These are phyloP conservation scores for Cyprinodon variegatus DNA, from an alignment of 2,113 vertebrate species.

Conservation along the genomic window DNA sequence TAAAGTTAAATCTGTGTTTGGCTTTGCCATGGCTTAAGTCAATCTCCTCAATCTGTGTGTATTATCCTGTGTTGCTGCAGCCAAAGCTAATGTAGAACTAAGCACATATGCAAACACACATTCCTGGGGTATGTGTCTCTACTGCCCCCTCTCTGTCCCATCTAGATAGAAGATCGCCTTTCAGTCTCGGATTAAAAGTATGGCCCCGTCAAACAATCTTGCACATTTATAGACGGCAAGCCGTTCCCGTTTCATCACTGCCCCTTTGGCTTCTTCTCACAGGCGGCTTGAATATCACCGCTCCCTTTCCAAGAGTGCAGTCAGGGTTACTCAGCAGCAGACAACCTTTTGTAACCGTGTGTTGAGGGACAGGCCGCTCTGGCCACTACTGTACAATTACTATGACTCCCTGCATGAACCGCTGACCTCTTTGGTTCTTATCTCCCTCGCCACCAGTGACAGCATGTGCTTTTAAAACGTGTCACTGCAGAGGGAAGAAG, in stretches of 20 bases:
- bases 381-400: constrained; percentile 18
- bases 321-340: constrained; percentile 69
- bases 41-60: constrained; percentile 46
- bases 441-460: constrained; percentile 11
- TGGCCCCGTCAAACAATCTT: constrained; percentile 41
- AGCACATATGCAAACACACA: constrained; percentile 45
- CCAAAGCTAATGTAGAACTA: constrained; percentile 53
- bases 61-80: constrained; percentile 49
- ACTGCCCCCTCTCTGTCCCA: background rate
- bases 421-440: constrained; percentile 25
- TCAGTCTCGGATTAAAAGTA: constrained; percentile 45
- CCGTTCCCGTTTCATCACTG: constrained; percentile 41
- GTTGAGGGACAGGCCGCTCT: constrained; percentile 24
- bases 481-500: background rate
- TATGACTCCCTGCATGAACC: constrained; percentile 8
- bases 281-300: constrained; percentile 46
- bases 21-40: constrained; percentile 14
- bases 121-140: constrained; percentile 27
- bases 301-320: constrained; percentile 6
- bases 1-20: constrained; percentile 5
- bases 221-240: constrained; percentile 38
- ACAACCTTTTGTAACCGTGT: constrained; percentile 42
- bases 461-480: constrained; percentile 13
- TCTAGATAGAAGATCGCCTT: constrained; percentile 55
- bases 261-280: constrained; percentile 31